Evolutionary conservation across 2,888 invertebrate species (phyloP), one percentile per base, ranked within the genome.

Genomic region (Temnothorax rugatulus): DNA sequence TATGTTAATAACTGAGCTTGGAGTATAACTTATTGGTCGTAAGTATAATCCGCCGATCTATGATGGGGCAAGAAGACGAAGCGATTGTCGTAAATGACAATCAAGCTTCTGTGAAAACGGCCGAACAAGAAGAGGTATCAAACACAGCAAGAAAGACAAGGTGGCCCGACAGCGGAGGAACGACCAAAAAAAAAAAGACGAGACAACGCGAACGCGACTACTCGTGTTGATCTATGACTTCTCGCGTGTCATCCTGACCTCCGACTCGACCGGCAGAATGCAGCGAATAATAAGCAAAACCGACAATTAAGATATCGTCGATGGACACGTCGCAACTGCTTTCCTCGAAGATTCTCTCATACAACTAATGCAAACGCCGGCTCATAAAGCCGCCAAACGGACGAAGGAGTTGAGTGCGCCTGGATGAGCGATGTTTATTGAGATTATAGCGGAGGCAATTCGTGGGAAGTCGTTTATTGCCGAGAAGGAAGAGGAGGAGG

Each of bases 351-450:
- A 38, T 59, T 59, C 59, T 73, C 73, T 59, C 71, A 3, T 25
- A 38, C 57, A 29, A 1, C 7, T 59, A 50, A 71, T 21, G 38
- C 47, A 84, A 82, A 79, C 87, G 83, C 47, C 76, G 82, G 85
- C 92, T 92, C 91, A 90, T 92, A 89, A 92, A 90, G 83, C 81
- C 61, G 63, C 76, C 89, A 81, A 89, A 90, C 87, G 90, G 89
- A 89, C 90, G 90, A 87, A 91, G 59, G 63, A 79, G 90, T 89
- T 88, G 87, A 88, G 87, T 84, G 68, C 81, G 75, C 64, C 59
- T 71, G 85, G 69, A 88, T 91, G 92, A 91, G 90, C 91, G 92
- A 92, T 94, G 93, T 93, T 93, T 93, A 93, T 94, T 93, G 90
- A 92, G 92, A 93, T 92, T 93, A 92, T 88, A 90, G 90, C 83